Evolutionary conservation across 1,140 invertebrate species (phyloP), one percentile per base, ranked within the genome.

Genomic region (Platyscapa corneri): DNA sequence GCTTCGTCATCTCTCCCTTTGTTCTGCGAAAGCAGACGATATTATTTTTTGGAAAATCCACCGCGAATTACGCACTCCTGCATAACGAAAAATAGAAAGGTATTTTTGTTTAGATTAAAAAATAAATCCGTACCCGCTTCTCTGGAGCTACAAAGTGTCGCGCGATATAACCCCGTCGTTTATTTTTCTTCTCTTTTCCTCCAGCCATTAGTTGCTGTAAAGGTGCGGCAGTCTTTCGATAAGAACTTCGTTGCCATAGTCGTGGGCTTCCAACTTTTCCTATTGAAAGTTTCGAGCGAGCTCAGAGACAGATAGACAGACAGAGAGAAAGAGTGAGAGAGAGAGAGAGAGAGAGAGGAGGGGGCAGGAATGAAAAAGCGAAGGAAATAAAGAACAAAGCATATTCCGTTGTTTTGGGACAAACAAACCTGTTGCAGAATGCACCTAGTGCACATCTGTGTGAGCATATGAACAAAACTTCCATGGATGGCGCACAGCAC

Each of bases 371-470:
- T n/a, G n/a, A n/a, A n/a, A n/a, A n/a, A n/a, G n/a, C n/a, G n/a
- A n/a, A n/a, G 53, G 18, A 16, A 20, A 3, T 14, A 10, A 60
- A 60, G 6, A 60, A 37, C 49, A 34, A 60, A 32, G 32, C 53
- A 14, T 64, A 64, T 27, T 30, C 18, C 30, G 27, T 75, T 83
- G 82, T 77, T 65, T 83, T 30, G 74, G 65, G 64, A 79, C 83
- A 72, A 79, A 74, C 83, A 79, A 72, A 84, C 76, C 83, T 79
- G 76, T 84, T 79, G 83, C 74, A 37, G 74, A 49, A 32, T 30
- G 60, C n/a, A n/a, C n/a, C n/a, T n/a, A n/a, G n/a, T 39, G 56
- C 34, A 34, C 76, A 65, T 75, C 42, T 18, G 37, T 30, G 30
- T 23, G 23, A 10, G 42, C 39, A 75, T 16, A 46, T 46, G 42